These are phyloP conservation scores for Lepidocolaptes lacrymiger DNA, from an alignment of 2,797 vertebrate genomes.

Conservation along the genomic window DNA sequence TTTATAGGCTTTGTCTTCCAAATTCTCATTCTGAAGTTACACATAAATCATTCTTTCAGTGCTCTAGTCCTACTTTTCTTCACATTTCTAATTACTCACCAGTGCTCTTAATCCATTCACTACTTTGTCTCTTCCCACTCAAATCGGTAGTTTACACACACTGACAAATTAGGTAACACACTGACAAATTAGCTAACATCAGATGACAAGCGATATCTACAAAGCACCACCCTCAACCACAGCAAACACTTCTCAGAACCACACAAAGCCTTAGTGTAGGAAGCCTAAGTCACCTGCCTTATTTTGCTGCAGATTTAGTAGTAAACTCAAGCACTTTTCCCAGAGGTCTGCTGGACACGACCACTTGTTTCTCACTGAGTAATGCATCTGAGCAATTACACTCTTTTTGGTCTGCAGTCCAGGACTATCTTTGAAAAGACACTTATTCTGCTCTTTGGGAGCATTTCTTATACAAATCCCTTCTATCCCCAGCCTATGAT, in stretches of 20 bases:
- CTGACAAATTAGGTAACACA: neutral
- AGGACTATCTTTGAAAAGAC: neutral
- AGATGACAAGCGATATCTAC: neutral
- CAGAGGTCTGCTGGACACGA: neutral
- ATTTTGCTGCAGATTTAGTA: neutral
- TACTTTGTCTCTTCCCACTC: constrained; percentile 38
- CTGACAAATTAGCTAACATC: neutral
- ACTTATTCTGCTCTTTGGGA: neutral
- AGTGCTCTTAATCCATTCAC: neutral
- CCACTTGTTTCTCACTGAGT: neutral
- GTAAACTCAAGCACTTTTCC: neutral
- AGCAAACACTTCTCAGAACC: neutral
- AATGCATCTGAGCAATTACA: neutral
- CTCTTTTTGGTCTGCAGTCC: neutral
- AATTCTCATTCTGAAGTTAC: neutral
- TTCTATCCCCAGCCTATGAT: neutral
- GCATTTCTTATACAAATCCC: neutral
- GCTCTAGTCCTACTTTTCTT: neutral
- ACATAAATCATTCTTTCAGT: neutral
- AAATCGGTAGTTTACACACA: neutral
- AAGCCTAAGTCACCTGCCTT: neutral
- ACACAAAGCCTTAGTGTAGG: neutral
- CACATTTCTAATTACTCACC: neutral
- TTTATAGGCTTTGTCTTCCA: neutral
- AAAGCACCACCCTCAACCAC: neutral